Evolutionary conservation across 2,113 vertebrate genomes (phyloP).

Genomic region (Dendropsophus ebraccatus): DNA sequence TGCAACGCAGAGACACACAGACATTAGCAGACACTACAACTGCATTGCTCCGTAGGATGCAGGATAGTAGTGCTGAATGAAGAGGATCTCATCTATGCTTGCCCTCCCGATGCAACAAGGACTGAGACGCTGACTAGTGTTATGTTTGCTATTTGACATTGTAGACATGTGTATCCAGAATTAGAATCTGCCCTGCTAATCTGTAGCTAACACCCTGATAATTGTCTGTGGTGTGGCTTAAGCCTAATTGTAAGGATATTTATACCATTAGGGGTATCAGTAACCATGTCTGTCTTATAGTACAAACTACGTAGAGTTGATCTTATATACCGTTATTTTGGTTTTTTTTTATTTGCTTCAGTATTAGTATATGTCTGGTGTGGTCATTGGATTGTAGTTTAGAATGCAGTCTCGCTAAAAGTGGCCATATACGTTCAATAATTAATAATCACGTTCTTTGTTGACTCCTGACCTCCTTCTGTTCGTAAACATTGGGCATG

Average conservation of each 20-base stretch:
- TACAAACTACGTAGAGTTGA: neutral
- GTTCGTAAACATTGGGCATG: too few relatives aligned
- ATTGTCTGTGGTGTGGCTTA: neutral
- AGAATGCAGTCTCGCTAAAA: too few relatives aligned
- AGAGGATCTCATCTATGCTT: neutral
- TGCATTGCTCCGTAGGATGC: neutral
- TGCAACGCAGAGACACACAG: slow-evolving; percentile 74
- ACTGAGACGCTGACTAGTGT: neutral
- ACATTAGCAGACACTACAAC: slow-evolving; percentile 48
- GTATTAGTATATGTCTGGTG: neutral
- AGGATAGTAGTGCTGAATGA: slow-evolving; percentile 10
- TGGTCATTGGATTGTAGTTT: neutral
- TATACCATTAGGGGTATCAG: neutral
- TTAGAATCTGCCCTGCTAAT: neutral
- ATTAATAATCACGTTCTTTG: too few relatives aligned
- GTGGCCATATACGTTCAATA: too few relatives aligned
- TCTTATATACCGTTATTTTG: neutral
- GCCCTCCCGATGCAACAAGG: neutral
- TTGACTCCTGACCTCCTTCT: too few relatives aligned
- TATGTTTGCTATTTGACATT: slow-evolving; percentile 27
- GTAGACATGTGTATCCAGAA: neutral
- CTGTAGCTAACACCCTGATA: neutral
- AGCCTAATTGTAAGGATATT: neutral
- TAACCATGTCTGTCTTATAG: neutral
- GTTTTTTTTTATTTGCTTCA: neutral